Evolutionary conservation across 1,140 invertebrate species (phyloP), one percentile per base, ranked within the genome.

Genomic region (Papilio machaon): DNA sequence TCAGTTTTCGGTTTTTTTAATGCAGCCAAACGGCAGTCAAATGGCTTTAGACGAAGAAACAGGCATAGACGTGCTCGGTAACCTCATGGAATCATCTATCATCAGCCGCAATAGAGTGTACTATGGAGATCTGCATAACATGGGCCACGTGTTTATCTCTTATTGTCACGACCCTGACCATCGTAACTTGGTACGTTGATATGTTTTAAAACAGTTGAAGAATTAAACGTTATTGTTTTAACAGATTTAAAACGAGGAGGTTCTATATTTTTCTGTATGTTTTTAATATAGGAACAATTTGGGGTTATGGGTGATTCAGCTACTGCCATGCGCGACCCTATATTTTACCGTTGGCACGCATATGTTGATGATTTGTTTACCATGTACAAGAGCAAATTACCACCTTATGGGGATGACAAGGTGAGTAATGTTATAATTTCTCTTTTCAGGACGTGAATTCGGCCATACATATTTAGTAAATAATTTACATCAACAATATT

Each of bases 301-400:
- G 95, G 96, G 15, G 96, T 97, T 1, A 97, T 97, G 96, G 96
- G 95, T 3, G 96, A 97, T 86, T 95, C 96, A 0, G 95, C 96
- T 2, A 97, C 96, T 0, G 95, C 96, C 1, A 94, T 94, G 97
- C 95, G 98, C 15, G 98, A 98, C 92, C 98, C 98, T 0, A 93
- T 97, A 10, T 98, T 98, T 94, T 98, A 98, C 91, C 96, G 97
- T 88, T 98, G 97, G 97, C 98, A 98, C 85, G 96, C 97, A 5
- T 97, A 96, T 85, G 95, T 98, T 30, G 97, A 98, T 86, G 96
- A 97, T 77, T 94, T 98, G 5, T 98, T 98, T 95, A 95, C 96
- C 81, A 95, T 97, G 85, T 96, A 97, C 90, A 98, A 98, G 92
- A 95, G 95, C 43, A 96, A 96, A 7, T 91, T 98, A 23, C 93